Percentiles rank a stretch among this genome's conserved stretches.
phyloP scores from a whole-genome alignment of 2,888 invertebrate species.

The Achlya flavicornis region DNA sequence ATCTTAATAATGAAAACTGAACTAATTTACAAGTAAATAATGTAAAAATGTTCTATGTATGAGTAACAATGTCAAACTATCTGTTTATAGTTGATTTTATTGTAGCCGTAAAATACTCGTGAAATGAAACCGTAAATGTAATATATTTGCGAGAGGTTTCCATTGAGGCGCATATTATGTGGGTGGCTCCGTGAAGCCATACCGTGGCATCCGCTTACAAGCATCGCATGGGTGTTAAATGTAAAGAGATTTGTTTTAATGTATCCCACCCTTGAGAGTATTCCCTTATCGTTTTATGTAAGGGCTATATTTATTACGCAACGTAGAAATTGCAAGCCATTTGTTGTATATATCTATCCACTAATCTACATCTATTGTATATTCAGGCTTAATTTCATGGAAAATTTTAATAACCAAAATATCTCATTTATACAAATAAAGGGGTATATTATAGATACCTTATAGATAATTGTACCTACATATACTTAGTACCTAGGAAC shows the following conservation, averaged over 20 bases:
- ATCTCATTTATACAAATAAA: no score
- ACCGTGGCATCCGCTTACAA: constrained; percentile 46
- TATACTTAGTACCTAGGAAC: no score
- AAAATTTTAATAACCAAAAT: no score
- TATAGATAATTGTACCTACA: no score
- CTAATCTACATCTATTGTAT: no score
- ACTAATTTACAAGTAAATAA: not conserved
- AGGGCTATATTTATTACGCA: constrained; percentile 11
- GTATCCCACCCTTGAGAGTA: constrained; percentile 35
- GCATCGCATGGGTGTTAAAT: constrained; percentile 28
- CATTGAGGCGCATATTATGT: constrained; percentile 29
- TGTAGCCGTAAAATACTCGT: constrained; percentile 22
- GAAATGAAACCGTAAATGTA: constrained; percentile 24
- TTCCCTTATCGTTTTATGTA: constrained; percentile 29
- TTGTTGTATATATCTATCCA: not conserved
- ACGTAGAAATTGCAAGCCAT: not conserved
- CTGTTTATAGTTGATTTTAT: constrained; percentile 23
- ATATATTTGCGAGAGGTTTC: constrained; percentile 33
- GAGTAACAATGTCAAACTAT: not conserved
- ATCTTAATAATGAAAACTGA: no score
- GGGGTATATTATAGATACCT: no score
- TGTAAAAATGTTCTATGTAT: constrained; percentile 2
- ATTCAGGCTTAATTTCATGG: no score
- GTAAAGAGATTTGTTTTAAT: constrained; percentile 40
- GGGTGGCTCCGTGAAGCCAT: constrained; percentile 36